Evolutionary conservation across 2,888 invertebrate species (phyloP).

Genomic region (Ectropis crepuscularia): DNA sequence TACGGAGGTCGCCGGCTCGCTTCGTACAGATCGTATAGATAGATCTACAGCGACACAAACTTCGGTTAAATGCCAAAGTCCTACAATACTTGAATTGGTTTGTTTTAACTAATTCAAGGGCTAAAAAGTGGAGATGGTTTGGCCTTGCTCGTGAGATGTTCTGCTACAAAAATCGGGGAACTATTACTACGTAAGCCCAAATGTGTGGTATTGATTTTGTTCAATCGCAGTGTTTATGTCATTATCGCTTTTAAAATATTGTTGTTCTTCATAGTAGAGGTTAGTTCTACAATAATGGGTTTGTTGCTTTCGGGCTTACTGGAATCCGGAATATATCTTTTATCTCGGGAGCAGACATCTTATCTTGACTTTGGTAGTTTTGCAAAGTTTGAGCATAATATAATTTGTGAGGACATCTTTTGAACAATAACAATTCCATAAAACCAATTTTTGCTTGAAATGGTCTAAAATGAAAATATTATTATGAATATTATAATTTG

Average conservation of each 20-base stretch:
- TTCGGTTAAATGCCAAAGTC: too few species aligned
- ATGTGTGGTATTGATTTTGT: background rate
- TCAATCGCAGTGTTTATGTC: background rate
- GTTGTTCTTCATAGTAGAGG: background rate
- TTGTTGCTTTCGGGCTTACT: background rate
- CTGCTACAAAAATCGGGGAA: background rate
- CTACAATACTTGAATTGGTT: too few species aligned
- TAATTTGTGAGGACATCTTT: background rate
- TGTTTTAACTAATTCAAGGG: too few species aligned
- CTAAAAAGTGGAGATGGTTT: too few species aligned
- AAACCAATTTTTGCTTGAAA: too few species aligned
- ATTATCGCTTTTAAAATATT: background rate
- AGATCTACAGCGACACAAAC: too few species aligned
- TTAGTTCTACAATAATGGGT: background rate
- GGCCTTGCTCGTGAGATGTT: too few species aligned
- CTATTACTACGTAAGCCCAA: background rate
- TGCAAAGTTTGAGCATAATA: background rate
- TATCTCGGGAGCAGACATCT: background rate
- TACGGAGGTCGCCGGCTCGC: too few species aligned
- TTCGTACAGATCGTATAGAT: too few species aligned
- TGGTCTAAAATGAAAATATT: too few species aligned
- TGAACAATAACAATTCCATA: too few species aligned
- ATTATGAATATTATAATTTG: too few species aligned
- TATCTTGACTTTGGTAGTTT: background rate
- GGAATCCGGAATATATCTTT: background rate